Evolutionary conservation across 2,113 vertebrate genomes (phyloP).

Genomic region (Cyanoliseus patagonus): DNA sequence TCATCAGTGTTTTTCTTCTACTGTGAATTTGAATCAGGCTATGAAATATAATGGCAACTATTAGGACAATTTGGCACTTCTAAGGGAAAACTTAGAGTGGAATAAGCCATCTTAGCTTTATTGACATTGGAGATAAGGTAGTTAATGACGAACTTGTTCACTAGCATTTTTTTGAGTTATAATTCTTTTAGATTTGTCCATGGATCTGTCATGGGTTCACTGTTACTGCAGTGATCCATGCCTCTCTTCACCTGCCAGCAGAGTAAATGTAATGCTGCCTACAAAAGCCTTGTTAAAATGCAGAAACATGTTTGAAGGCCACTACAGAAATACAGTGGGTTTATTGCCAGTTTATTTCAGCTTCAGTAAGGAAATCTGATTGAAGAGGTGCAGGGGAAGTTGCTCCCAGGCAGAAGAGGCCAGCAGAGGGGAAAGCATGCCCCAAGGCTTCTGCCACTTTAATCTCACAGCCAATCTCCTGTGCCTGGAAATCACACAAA

Average conservation of each 20-base stretch:
- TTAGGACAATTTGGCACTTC: background rate
- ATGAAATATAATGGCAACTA: background rate
- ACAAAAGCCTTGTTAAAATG: fast-evolving
- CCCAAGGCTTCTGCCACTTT: background rate
- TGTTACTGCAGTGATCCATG: background rate
- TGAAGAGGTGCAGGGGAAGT: background rate
- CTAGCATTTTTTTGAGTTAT: background rate
- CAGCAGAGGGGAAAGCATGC: background rate
- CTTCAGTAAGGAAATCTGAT: background rate
- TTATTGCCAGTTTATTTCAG: background rate
- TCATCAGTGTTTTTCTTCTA: background rate
- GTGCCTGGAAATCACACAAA: background rate
- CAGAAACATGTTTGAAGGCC: background rate
- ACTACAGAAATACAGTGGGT: fast-evolving
- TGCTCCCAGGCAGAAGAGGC: background rate
- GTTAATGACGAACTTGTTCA: background rate
- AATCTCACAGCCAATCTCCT: background rate
- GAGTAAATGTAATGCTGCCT: background rate
- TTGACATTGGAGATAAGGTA: background rate
- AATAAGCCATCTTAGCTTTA: background rate
- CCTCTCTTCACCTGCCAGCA: background rate
- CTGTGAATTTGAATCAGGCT: background rate
- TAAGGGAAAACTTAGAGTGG: background rate
- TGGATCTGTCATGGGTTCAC: background rate
- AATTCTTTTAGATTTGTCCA: background rate